A percentile compares a stretch with the other conserved stretches of the same genome.
phyloP scores from a whole-genome alignment of 2,797 vertebrate species.

The Phrynocephalus vlangalii region DNA sequence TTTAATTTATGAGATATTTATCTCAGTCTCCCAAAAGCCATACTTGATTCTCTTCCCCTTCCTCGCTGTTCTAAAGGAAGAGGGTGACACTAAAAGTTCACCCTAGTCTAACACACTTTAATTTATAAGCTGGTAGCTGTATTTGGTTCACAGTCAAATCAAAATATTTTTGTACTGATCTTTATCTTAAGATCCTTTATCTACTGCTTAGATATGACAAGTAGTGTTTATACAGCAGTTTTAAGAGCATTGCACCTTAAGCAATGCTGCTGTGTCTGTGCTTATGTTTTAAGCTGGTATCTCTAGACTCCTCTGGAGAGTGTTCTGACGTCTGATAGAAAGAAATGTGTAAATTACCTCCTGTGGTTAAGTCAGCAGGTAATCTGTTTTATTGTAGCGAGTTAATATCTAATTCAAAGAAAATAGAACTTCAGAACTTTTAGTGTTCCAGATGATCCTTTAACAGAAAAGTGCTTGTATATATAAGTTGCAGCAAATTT shows the following conservation, averaged over 20 bases:
- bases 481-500: background rate
- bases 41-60: background rate
- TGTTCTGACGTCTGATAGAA: slow-evolving; percentile 21
- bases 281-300: background rate
- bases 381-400: slow-evolving; percentile 21
- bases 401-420: background rate
- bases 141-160: background rate
- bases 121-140: background rate
- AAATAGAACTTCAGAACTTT: slow-evolving; percentile 21
- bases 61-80: background rate
- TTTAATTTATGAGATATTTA: background rate
- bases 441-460: background rate
- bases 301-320: slow-evolving; percentile 4
- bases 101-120: background rate
- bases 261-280: background rate
- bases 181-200: background rate
- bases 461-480: background rate
- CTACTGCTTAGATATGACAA: background rate
- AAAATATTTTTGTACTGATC: background rate
- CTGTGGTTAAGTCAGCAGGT: slow-evolving; percentile 23
- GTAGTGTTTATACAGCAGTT: background rate
- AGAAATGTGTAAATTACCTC: slow-evolving; percentile 36
- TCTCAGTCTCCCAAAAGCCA: background rate
- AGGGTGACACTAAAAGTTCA: background rate
- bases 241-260: background rate